Evolutionary conservation across 2,797 vertebrate genomes (phyloP), one percentile per base, ranked within the genome.

Genomic region (Hafferia zeledoni): DNA sequence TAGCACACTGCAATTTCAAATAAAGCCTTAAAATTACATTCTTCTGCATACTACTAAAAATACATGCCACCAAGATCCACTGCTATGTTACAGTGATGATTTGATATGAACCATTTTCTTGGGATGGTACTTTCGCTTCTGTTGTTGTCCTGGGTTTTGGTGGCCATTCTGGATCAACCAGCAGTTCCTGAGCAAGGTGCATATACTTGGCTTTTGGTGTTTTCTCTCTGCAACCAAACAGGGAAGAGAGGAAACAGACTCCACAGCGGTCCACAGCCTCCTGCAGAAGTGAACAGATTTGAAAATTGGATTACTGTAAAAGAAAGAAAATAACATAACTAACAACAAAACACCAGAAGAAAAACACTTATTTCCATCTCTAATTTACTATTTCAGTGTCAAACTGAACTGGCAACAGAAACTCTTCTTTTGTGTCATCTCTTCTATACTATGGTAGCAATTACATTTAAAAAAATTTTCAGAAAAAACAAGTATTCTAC

Each of bases 61-160:
- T 46, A 78, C 85, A 75, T 5, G 57, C 93, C 94, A 65, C 47
- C 27, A 60, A 91, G 68, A 87, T 39, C 83, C 65, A 56, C 53
- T 95, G 98, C 98, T 99, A 99, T 37, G 98, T 99, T 82, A 98
- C 84, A 50, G 98, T 97, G 93, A 98, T 97, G 71, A 98, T 98
- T 91, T 98, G 98, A 98, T 98, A 99, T 31, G 97, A 94, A 74
- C 98, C 98, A 6, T 99, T 99, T 94, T 98, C 98, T 52, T 98
- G 98, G 47, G 94, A 89, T 68, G 94, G 90, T 93, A 72, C 91
- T 97, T 98, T 99, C 10, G 99, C 99, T 98, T 99, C 99, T 9
- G 99, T 99, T 57, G 99, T 99, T 55, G 99, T 99, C 92, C 98
- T 98, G 87, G 99, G 99, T 97, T 99, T 99, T 56, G 99, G 99